Conservation (phyloP, 2,888 invertebrate genomes). For the Polymixis lichenea region DNA sequence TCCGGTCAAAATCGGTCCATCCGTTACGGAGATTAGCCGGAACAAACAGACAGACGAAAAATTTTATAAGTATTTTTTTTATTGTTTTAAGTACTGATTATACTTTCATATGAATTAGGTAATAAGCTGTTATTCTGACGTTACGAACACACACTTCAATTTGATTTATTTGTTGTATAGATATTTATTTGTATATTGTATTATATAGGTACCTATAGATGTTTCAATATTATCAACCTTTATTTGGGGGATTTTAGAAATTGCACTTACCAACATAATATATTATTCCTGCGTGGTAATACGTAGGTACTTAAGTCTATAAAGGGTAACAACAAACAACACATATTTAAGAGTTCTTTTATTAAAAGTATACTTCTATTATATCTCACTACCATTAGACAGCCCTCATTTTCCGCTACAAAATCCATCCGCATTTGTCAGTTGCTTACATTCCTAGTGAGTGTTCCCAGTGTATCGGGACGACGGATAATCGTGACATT, state of each 20-base stretch:
- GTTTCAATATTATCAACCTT: neutral
- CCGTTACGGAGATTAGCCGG: too few relatives aligned
- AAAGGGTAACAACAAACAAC: slow-evolving; percentile 26
- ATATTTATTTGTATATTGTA: too few relatives aligned
- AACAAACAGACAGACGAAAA: too few relatives aligned
- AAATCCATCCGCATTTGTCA: slow-evolving; percentile 32
- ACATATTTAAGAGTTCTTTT: slow-evolving; percentile 45
- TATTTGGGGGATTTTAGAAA: neutral
- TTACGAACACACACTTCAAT: too few relatives aligned
- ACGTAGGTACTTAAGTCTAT: neutral
- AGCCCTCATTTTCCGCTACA: slow-evolving; percentile 57
- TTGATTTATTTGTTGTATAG: too few relatives aligned
- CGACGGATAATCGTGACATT: neutral
- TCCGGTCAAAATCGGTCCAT: too few relatives aligned
- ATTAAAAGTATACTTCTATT: slow-evolving; percentile 55
- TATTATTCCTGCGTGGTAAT: neutral
- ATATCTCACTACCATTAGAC: slow-evolving; percentile 54
- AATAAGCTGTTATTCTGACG: too few relatives aligned
- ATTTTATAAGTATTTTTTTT: too few relatives aligned
- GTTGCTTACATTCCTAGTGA: slow-evolving; percentile 31
- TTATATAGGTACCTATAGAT: too few relatives aligned
- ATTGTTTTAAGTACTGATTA: too few relatives aligned
- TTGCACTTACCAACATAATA: neutral
- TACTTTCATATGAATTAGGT: too few relatives aligned
- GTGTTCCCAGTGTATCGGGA: slow-evolving; percentile 27